Percentiles rank a stretch among this genome's conserved stretches.
Conservation (phyloP, 2,888 invertebrate species). For the Hecatera dysodea region DNA sequence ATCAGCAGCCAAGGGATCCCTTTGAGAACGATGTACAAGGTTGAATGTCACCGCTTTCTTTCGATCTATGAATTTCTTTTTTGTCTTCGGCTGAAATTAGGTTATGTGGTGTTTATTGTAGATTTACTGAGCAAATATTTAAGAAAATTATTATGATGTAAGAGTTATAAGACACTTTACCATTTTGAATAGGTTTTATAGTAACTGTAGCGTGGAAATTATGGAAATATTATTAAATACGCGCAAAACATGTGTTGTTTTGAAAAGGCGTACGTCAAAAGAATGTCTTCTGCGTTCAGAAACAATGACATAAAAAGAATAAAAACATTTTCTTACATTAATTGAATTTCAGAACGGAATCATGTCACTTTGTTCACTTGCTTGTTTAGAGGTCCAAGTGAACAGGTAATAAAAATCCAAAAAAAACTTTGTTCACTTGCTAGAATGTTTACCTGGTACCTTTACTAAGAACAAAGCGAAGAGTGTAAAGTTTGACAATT, state of each 20-base stretch:
- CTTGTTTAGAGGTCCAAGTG: too few relatives aligned
- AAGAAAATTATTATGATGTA: not conserved
- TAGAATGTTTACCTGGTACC: too few relatives aligned
- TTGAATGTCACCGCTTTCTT: conserved; percentile 98
- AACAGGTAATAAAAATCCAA: too few relatives aligned
- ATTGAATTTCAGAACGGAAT: not conserved
- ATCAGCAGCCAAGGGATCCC: conserved; percentile 97
- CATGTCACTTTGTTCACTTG: not conserved
- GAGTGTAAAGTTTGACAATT: not conserved
- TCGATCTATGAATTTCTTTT: conserved; percentile 97
- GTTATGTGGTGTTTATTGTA: conserved; percentile 60
- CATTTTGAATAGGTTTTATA: conserved; percentile 69
- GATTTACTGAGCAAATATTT: not conserved
- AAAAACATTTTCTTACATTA: not conserved
- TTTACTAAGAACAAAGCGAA: not conserved
- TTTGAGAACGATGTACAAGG: conserved; percentile 98
- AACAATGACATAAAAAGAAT: conserved; percentile 4
- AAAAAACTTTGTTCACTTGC: conserved; percentile 7
- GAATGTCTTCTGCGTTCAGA: conserved; percentile 24
- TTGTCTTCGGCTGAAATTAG: conserved; percentile 91
- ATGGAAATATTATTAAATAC: conserved; percentile 52
- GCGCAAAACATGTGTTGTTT: conserved; percentile 84
- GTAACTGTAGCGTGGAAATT: conserved; percentile 7
- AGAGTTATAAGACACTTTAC: conserved; percentile 63
- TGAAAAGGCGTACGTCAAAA: conserved; percentile 68